phyloP scores from a whole-genome alignment of 2,797 vertebrate genomes.

The Spondyliosoma cantharus region DNA sequence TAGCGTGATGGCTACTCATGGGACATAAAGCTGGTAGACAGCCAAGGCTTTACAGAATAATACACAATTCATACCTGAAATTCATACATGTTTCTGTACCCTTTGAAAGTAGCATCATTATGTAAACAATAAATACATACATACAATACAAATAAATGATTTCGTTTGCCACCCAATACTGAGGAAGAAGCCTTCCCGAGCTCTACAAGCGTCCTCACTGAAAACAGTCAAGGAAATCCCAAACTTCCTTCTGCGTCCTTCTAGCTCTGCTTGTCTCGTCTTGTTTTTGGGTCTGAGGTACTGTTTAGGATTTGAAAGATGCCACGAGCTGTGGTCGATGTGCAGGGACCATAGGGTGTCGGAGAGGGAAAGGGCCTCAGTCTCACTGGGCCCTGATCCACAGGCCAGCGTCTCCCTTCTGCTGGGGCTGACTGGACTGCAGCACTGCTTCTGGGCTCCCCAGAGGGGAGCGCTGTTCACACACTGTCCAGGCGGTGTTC shows the following conservation, averaged over 20 bases:
- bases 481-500: conserved; percentile 42
- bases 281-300: conserved; percentile 67
- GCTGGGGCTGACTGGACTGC: conserved; percentile 36
- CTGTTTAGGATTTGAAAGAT: conserved; percentile 48
- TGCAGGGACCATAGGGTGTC: conserved; percentile 38
- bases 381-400: conserved; percentile 51
- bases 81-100: conserved; percentile 72
- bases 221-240: conserved; percentile 50
- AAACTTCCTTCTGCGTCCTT: conserved; percentile 43
- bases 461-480: conserved; percentile 39
- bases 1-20: conserved; percentile 69
- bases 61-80: conserved; percentile 79
- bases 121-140: conserved; percentile 89
- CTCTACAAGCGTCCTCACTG: conserved; percentile 35
- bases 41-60: conserved; percentile 74
- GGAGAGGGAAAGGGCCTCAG: conserved; percentile 33
- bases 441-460: conserved; percentile 43
- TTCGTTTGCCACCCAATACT: conserved; percentile 52
- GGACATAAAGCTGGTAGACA: conserved; percentile 71
- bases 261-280: conserved; percentile 47
- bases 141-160: conserved; percentile 66
- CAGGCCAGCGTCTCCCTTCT: conserved; percentile 45
- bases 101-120: conserved; percentile 83
- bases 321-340: conserved; percentile 48
- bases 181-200: conserved; percentile 40